Conservation (phyloP, 2,113 vertebrate genomes). For the Myodes glareolus region DNA sequence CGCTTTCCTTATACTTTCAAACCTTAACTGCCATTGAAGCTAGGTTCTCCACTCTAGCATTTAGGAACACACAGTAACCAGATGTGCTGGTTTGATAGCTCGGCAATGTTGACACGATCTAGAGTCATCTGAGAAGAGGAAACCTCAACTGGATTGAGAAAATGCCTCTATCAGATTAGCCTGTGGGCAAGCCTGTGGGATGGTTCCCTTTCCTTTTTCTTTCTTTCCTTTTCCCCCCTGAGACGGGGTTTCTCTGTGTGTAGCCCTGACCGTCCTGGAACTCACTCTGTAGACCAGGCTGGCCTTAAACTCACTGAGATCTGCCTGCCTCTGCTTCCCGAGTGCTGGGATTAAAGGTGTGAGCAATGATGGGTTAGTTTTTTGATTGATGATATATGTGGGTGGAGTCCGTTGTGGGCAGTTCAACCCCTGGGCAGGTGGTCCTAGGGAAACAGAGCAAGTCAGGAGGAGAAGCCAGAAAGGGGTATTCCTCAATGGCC, state of each 20-base stretch:
- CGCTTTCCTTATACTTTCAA: slow-evolving; percentile 46
- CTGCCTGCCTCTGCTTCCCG: neutral
- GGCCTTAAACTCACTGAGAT: neutral
- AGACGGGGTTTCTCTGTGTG: neutral
- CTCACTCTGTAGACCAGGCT: neutral
- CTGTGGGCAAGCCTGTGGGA: neutral
- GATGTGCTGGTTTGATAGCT: neutral
- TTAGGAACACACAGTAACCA: neutral
- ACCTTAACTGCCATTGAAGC: slow-evolving; percentile 22
- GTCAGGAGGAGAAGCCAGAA: neutral
- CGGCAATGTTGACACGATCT: neutral
- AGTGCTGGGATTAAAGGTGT: neutral
- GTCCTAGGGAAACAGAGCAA: neutral
- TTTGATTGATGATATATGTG: neutral
- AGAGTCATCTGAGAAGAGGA: neutral
- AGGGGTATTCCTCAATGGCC: neutral
- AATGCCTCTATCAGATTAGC: neutral
- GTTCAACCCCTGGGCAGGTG: neutral
- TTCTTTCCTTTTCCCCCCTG: neutral
- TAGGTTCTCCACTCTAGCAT: neutral
- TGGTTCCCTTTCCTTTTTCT: neutral
- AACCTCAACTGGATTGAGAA: neutral
- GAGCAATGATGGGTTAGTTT: neutral
- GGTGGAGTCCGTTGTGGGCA: neutral
- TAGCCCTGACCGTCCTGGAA: neutral